These are phyloP conservation scores for Beroe forskalii DNA, from an alignment of 37 sponge, comb jelly and placozoan genomes.

Conservation along the genomic window DNA sequence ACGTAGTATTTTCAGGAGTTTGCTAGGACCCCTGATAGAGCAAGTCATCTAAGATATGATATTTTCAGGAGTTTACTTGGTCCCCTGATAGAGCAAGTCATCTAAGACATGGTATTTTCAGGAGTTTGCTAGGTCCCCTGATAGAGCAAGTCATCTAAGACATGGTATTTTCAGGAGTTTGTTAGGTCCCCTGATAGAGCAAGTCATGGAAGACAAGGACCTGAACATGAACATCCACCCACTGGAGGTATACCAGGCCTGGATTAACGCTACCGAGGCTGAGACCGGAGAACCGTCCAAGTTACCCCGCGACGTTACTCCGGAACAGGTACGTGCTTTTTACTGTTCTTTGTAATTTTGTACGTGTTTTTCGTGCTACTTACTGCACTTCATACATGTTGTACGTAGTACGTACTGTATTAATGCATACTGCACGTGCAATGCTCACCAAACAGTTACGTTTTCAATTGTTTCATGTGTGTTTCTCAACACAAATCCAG, in stretches of 20 bases:
- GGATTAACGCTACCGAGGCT: conserved; percentile 94
- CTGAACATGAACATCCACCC: conserved; percentile 80
- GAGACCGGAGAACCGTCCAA: conserved; percentile 92
- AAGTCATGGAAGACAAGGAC: conserved; percentile 78
- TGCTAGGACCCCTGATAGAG: too few relatives aligned
- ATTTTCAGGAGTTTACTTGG: too few relatives aligned
- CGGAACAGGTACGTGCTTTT: conserved; percentile 12
- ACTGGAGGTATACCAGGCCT: conserved; percentile 96
- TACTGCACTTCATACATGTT: too few relatives aligned
- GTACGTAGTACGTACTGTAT: too few relatives aligned
- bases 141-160: conserved; percentile 78
- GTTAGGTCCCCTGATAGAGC: conserved; percentile 82
- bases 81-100: too few relatives aligned
- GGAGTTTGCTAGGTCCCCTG: conserved; percentile 83
- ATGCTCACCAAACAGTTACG: too few relatives aligned
- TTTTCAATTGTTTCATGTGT: too few relatives aligned
- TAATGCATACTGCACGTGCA: too few relatives aligned
- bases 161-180: conserved; percentile 66
- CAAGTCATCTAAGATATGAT: too few relatives aligned
- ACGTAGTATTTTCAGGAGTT: too few relatives aligned
- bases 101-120: background rate
- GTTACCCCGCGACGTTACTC: conserved; percentile 14
- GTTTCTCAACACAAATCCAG: too few relatives aligned
- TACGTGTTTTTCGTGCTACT: conserved; percentile 7
- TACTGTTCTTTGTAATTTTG: background rate